A percentile compares a stretch with the other conserved stretches of the same genome.
phyloP scores from a whole-genome alignment of 2,113 vertebrate genomes.

The Ranitomeya variabilis region DNA sequence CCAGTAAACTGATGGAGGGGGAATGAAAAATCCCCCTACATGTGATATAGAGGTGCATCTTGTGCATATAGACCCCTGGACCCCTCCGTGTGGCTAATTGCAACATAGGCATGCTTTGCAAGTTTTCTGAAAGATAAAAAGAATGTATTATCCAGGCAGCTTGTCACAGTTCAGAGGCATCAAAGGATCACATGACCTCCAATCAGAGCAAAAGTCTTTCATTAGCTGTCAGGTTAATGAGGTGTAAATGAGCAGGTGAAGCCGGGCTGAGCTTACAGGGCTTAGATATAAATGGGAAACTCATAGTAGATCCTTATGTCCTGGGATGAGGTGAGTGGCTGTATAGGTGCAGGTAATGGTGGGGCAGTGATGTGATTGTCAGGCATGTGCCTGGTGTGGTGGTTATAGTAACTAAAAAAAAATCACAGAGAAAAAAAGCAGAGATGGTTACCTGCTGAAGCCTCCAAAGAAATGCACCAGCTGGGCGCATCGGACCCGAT shows the following conservation, averaged over 20 bases:
- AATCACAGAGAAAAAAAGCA: no score
- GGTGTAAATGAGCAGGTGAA: conserved; percentile 35
- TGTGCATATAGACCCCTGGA: background rate
- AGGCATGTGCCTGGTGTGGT: no score
- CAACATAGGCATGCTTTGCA: background rate
- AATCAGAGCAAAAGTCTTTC: conserved; percentile 10
- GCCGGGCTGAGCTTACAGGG: background rate
- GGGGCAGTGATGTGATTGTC: background rate
- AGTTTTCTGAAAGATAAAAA: conserved; percentile 14
- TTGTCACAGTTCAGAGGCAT: conserved; percentile 41
- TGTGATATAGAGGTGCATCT: background rate
- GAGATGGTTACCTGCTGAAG: no score
- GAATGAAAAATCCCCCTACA: background rate
- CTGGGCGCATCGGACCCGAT: no score
- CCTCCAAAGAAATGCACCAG: no score
- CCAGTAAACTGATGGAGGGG: no score
- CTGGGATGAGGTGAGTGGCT: background rate
- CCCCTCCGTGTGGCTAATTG: background rate
- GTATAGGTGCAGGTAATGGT: no score
- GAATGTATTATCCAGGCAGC: background rate
- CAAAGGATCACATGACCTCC: conserved; percentile 23
- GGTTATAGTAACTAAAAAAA: no score
- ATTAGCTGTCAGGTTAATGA: conserved; percentile 34
- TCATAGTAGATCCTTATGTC: background rate
- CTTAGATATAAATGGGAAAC: background rate